phyloP scores from a whole-genome alignment of 2,113 vertebrate genomes.

The Peromyscus californicus region DNA sequence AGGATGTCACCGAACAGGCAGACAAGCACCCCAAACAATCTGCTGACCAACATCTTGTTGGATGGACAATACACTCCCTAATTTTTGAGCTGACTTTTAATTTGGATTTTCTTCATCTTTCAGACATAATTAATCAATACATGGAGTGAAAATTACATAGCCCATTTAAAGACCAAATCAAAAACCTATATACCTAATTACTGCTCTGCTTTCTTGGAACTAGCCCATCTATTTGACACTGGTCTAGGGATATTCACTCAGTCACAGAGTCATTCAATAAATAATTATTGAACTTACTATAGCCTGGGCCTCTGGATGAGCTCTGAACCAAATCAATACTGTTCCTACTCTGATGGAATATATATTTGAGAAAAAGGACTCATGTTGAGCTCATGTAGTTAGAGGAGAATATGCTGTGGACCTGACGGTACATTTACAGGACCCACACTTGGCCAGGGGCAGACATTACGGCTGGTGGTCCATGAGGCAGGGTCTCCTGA shows the following conservation, averaged over 20 bases:
- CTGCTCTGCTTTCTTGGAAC: neutral
- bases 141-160: neutral
- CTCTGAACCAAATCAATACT: neutral
- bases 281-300: neutral
- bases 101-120: neutral
- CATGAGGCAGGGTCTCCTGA: neutral
- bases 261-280: conserved; percentile 24
- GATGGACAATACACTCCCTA: neutral
- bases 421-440: neutral
- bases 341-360: neutral
- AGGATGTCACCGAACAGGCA: neutral
- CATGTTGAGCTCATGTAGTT: neutral
- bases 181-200: conserved; percentile 25
- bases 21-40: neutral
- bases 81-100: conserved; percentile 30
- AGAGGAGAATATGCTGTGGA: neutral
- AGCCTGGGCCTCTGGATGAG: neutral
- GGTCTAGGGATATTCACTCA: neutral
- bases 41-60: neutral
- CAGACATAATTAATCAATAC: neutral
- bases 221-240: neutral
- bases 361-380: neutral
- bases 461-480: neutral
- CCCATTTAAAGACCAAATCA: conserved; percentile 23
- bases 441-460: too few species aligned